Conservation (phyloP, 2,797 vertebrate species). For the Melanotaenia nigrans region DNA sequence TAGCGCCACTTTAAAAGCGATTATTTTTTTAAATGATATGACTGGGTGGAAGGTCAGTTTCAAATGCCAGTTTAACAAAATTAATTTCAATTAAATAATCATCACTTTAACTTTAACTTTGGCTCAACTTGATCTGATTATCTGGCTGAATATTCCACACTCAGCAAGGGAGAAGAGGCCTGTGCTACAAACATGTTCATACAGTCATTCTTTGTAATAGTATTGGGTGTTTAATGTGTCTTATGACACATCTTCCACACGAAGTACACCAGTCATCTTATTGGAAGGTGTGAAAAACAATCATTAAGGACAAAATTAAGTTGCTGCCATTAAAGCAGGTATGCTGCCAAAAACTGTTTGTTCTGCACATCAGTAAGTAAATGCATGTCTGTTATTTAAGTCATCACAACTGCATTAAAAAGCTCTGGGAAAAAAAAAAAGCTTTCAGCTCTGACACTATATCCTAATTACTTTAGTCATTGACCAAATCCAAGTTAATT, state of each 20-base stretch:
- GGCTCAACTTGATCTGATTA: neutral
- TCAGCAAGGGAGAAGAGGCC: neutral
- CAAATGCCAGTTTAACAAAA: slow-evolving; percentile 19
- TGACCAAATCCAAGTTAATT: neutral
- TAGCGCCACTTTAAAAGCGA: neutral
- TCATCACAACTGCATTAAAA: neutral
- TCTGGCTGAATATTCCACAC: neutral
- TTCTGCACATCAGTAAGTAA: neutral
- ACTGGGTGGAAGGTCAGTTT: slow-evolving; percentile 23
- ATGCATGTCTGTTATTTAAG: neutral
- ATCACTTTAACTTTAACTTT: slow-evolving; percentile 4
- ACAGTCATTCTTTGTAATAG: too few species aligned
- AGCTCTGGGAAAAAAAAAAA: too few species aligned
- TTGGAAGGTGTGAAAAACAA: neutral
- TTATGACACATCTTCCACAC: too few species aligned
- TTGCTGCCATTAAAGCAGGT: too few species aligned
- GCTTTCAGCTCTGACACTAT: too few species aligned
- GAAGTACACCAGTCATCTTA: too few species aligned
- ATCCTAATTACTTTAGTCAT: neutral
- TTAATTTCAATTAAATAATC: slow-evolving; percentile 7
- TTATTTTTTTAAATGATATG: slow-evolving; percentile 32
- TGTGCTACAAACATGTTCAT: too few species aligned
- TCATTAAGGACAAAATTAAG: too few species aligned
- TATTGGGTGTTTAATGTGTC: too few species aligned
- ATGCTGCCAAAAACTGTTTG: too few species aligned